Percentiles rank a stretch among this genome's conserved stretches.
Evolutionary conservation across 2,113 vertebrate species (phyloP).

Genomic region (Aviceda subcristata): DNA sequence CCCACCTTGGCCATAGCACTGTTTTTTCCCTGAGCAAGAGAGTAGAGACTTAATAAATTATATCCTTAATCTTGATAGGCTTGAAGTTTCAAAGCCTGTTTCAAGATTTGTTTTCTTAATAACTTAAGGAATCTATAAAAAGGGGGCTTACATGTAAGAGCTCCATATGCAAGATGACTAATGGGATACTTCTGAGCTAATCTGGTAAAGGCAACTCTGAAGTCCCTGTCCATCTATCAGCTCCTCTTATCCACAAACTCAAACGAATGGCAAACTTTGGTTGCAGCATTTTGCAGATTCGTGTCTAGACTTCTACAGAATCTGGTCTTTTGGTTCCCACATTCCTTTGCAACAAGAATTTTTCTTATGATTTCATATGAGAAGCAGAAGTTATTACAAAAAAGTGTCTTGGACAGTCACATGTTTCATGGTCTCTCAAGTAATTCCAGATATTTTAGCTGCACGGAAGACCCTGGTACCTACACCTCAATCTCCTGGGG

Average conservation of each 20-base stretch:
- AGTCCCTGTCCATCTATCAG: not conserved
- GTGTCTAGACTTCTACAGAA: not conserved
- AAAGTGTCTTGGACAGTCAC: not conserved
- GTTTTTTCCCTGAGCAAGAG: not conserved
- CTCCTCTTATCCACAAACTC: not conserved
- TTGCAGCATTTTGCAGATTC: not conserved
- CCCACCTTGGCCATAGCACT: not conserved
- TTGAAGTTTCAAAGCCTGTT: not conserved
- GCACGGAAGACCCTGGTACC: not conserved
- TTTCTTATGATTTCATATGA: not conserved
- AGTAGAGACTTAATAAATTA: not conserved
- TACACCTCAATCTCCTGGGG: not conserved
- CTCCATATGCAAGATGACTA: not conserved
- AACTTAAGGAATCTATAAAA: not conserved
- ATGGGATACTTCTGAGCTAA: rapidly evolving
- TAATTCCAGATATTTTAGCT: not conserved
- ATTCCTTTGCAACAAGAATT: not conserved
- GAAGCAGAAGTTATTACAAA: not conserved
- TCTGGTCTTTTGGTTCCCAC: not conserved
- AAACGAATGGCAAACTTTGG: not conserved
- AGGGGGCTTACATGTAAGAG: not conserved
- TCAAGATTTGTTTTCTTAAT: not conserved
- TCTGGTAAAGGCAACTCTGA: not conserved
- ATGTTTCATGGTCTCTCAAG: not conserved
- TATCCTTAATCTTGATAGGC: not conserved